Percentiles rank a stretch among this genome's conserved stretches.
phyloP scores from a whole-genome alignment of 2,113 vertebrate species.

The Xenus cinereus region DNA sequence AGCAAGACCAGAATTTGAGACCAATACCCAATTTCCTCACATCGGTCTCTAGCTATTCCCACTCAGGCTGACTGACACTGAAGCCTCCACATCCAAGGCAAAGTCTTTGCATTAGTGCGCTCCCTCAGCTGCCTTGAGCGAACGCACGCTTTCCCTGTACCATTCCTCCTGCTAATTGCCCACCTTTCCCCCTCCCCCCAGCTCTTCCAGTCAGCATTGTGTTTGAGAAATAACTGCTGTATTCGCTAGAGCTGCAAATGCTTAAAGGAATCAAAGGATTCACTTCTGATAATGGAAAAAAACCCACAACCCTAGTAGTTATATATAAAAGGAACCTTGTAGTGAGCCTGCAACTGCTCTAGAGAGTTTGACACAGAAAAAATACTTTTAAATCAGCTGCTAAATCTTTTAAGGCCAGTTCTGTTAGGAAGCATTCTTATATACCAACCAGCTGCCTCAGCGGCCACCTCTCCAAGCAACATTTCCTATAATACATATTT shows the following conservation, averaged over 20 bases:
- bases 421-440: neutral
- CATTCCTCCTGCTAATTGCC: neutral
- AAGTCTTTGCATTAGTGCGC: neutral
- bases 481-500: neutral
- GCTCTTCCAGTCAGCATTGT: neutral
- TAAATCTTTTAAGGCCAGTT: neutral
- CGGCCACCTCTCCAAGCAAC: neutral
- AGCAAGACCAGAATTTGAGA: neutral
- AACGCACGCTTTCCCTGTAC: neutral
- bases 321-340: neutral
- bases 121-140: neutral
- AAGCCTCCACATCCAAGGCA: neutral
- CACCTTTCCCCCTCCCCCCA: neutral
- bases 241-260: neutral
- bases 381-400: neutral
- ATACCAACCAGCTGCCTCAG: neutral
- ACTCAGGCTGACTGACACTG: neutral
- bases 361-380: neutral
- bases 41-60: neutral
- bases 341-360: neutral
- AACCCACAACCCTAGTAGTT: neutral
- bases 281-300: neutral
- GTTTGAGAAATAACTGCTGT: neutral
- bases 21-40: accelerated
- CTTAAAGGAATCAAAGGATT: constrained; percentile 3